A percentile compares a stretch with the other conserved stretches of the same genome.
Conservation (phyloP, 2,113 vertebrate species). For the Podiceps cristatus region DNA sequence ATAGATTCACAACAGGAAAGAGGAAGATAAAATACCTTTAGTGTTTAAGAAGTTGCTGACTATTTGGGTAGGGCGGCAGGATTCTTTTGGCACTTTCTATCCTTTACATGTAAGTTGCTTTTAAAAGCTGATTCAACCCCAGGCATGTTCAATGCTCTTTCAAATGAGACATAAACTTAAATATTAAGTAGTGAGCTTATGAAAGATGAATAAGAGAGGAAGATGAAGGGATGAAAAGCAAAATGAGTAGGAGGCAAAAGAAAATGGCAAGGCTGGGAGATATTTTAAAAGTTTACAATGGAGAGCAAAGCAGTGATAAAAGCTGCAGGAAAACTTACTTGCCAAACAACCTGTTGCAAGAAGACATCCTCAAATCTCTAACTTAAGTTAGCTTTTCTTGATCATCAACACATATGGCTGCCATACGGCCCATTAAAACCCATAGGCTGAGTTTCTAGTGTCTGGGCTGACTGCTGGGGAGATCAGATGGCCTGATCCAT, state of each 20-base stretch:
- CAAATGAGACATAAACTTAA: background rate
- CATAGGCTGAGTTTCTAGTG: background rate
- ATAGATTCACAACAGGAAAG: background rate
- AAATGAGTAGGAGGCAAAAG: background rate
- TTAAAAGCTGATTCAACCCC: background rate
- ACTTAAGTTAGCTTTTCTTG: background rate
- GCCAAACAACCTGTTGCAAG: background rate
- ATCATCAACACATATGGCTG: background rate
- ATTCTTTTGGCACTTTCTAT: background rate
- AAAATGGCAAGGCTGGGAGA: background rate
- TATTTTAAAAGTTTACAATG: background rate
- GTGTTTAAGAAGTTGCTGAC: background rate
- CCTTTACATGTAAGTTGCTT: background rate
- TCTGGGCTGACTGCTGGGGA: background rate
- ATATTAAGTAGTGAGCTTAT: background rate
- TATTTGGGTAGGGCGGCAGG: rapidly evolving
- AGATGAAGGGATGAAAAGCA: background rate
- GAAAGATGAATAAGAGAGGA: background rate
- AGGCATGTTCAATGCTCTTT: background rate
- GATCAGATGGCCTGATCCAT: background rate
- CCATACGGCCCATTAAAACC: background rate
- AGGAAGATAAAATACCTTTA: background rate
- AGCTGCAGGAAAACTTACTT: background rate
- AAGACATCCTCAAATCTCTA: background rate
- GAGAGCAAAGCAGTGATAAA: background rate